A percentile compares a stretch with the other conserved stretches of the same genome.
These are phyloP conservation scores for Paraescarpia echinospica DNA, from an alignment of 1,140 invertebrate genomes.

Conservation along the genomic window DNA sequence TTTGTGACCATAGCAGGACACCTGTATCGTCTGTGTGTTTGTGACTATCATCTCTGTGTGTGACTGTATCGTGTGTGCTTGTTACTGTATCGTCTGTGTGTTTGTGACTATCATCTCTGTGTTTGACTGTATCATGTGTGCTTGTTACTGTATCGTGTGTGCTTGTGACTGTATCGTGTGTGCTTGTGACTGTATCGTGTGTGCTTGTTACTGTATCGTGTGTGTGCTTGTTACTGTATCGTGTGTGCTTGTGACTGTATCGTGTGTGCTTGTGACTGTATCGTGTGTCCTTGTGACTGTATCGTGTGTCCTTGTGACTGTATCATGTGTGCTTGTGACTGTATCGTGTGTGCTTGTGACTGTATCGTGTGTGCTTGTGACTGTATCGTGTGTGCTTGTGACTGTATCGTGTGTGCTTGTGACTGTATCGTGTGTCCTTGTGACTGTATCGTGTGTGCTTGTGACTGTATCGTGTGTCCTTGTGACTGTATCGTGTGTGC, in stretches of 20 bases:
- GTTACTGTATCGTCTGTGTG: background rate
- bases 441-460: background rate
- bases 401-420: background rate
- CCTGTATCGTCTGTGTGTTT: too few relatives aligned
- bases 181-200: slow-evolving; percentile 27
- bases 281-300: too few relatives aligned
- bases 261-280: too few relatives aligned
- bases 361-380: too few relatives aligned
- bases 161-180: background rate
- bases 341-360: too few relatives aligned
- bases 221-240: too few relatives aligned
- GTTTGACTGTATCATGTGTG: background rate
- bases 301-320: too few relatives aligned
- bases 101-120: background rate
- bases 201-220: background rate
- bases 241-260: too few relatives aligned
- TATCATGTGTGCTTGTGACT: too few relatives aligned
- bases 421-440: background rate
- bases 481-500: background rate
- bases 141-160: background rate
- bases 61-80: background rate
- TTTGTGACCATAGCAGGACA: too few relatives aligned
- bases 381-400: too few relatives aligned
- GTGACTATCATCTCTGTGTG: background rate
- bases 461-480: background rate